Evolutionary conservation across 2,797 vertebrate species (phyloP), one percentile per base, ranked within the genome.

Genomic region (Platalea minor): DNA sequence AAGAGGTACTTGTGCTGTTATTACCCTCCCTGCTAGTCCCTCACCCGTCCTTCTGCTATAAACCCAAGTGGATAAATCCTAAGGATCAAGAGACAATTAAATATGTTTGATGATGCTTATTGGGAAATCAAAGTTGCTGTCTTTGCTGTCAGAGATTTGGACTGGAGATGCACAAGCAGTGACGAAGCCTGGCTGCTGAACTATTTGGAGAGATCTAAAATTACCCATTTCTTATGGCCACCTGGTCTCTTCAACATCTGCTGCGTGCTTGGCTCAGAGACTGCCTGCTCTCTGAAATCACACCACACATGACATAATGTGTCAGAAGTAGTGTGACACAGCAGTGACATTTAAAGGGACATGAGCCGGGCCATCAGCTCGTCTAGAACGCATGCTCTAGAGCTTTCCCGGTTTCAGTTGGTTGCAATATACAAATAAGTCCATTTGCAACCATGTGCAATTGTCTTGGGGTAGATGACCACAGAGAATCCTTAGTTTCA

Each of bases 201-300:
- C 92, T 94, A 74, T 91, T 96, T 96, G 95, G 75, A 97, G 93
- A 92, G 80, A 94, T 92, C 93, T 97, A 96, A 97, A 97, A 95
- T 97, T 96, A 95, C 51, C 80, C 57, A 28, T 96, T 96, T 96
- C 95, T 96, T 92, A 61, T 63, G 93, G 90, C 96, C 97, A 97
- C 96, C 97, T 97, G 97, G 87, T 68, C 93, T 97, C 95, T 96
- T 95, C 93, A 96, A 92, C 96, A 96, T 96, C 97, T 97, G 95
- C 97, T 74, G 61, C 35, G 21, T 67, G 39, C 79, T 96, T 93
- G 83, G 80, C 93, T 97, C 84, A 10, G 33, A 89, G 56, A 31
- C 72, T 80, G 54, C 31, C 68, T 85, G 72, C 85, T 89, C 29
- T 88, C 93, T 92, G 86, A 96, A 94, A 91, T 74, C 67, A 63